phyloP scores from a whole-genome alignment of 2,113 vertebrate species.

The Python bivittatus region DNA sequence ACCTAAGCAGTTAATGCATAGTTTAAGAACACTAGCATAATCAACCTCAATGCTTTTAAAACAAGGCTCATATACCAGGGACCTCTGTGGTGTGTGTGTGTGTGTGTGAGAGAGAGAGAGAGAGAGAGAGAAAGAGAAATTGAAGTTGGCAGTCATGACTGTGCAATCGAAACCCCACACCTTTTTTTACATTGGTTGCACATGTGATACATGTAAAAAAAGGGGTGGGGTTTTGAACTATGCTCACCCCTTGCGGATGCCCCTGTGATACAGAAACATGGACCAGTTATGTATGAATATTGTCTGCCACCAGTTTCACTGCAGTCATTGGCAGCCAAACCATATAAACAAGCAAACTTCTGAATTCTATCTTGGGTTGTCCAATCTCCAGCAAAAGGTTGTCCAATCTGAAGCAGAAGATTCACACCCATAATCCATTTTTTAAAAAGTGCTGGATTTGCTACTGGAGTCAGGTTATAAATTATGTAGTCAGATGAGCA shows the following conservation, averaged over 20 bases:
- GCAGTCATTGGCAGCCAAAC: not conserved
- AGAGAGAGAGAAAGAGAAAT: too few species aligned
- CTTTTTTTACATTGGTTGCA: not conserved
- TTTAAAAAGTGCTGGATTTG: too few species aligned
- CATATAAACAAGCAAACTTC: too few species aligned
- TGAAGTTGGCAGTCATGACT: too few species aligned
- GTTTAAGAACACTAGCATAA: not conserved
- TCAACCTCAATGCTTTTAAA: not conserved
- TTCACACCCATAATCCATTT: not conserved
- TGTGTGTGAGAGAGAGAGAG: too few species aligned
- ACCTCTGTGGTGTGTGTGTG: not conserved
- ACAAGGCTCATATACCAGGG: not conserved
- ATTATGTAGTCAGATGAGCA: too few species aligned
- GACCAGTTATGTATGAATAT: not conserved
- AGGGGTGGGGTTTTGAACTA: not conserved
- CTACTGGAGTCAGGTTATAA: too few species aligned
- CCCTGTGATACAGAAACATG: not conserved
- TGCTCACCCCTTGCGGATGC: not conserved
- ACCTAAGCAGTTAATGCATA: not conserved
- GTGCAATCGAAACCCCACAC: not conserved
- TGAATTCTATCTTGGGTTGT: not conserved
- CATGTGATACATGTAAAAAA: not conserved
- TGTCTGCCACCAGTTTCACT: not conserved
- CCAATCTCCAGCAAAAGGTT: not conserved
- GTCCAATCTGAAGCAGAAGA: not conserved